Evolutionary conservation across 2,113 vertebrate genomes (phyloP).

Genomic region (Melanotaenia duboulayi): DNA sequence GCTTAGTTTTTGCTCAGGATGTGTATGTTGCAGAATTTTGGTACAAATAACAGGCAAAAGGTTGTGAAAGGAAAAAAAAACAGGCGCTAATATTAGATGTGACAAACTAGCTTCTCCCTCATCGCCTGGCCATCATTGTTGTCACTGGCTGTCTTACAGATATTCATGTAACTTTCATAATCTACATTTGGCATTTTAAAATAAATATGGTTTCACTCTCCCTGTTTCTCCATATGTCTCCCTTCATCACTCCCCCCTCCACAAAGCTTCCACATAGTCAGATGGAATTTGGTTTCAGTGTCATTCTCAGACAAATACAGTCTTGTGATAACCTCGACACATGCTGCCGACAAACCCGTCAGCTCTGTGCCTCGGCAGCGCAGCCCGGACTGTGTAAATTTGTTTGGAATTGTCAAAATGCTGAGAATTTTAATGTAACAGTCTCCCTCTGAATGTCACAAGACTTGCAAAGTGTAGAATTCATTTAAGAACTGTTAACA

Average conservation of each 20-base stretch:
- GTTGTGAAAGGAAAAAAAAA: background rate
- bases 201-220: constrained; percentile 39
- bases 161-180: constrained; percentile 23
- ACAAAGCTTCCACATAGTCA: constrained; percentile 27
- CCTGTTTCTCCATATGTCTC: constrained; percentile 2
- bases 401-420: constrained; percentile 79
- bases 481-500: constrained; percentile 74
- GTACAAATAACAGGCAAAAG: constrained; percentile 34
- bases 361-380: constrained; percentile 29
- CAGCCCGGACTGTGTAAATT: constrained; percentile 55
- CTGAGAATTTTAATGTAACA: constrained; percentile 68
- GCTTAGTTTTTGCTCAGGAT: constrained; percentile 29
- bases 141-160: constrained; percentile 18
- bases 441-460: constrained; percentile 64
- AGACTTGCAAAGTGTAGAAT: constrained; percentile 68
- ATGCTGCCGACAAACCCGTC: constrained; percentile 45
- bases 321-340: constrained; percentile 73
- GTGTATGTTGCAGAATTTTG: constrained; percentile 39
- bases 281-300: constrained; percentile 55
- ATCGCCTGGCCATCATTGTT: background rate
- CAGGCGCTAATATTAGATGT: background rate
- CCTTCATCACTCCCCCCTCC: background rate
- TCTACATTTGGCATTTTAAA: constrained; percentile 38
- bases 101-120: constrained; percentile 14
- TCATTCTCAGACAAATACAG: constrained; percentile 57